Conservation (phyloP, 2,888 invertebrate genomes). For the Tachina grossa region DNA sequence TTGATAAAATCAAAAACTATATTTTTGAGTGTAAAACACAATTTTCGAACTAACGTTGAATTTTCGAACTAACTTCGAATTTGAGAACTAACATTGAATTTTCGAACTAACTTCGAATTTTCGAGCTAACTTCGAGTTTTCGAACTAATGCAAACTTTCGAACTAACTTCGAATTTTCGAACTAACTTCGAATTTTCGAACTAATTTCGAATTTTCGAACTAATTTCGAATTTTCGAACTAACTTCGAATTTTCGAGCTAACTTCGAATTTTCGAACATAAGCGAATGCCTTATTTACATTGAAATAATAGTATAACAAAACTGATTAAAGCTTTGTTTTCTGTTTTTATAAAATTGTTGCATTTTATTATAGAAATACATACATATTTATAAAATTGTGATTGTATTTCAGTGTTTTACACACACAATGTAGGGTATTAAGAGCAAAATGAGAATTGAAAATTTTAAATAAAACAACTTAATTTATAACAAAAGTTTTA, state of each 20-base stretch:
- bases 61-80: background rate
- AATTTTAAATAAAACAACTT: constrained; percentile 67
- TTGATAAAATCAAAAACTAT: too few relatives aligned
- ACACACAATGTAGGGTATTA: constrained; percentile 9
- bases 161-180: background rate
- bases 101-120: background rate
- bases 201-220: background rate
- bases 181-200: background rate
- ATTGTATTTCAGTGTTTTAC: background rate
- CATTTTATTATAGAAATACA: too few relatives aligned
- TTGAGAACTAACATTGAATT: too few relatives aligned
- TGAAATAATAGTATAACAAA: too few relatives aligned
- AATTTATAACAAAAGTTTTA: constrained; percentile 70
- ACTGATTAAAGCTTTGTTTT: too few relatives aligned
- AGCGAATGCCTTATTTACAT: too few relatives aligned
- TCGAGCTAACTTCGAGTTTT: background rate
- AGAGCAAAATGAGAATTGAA: background rate
- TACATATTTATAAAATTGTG: background rate
- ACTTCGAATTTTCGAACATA: background rate
- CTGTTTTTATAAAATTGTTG: too few relatives aligned
- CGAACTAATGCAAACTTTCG: constrained; percentile 3
- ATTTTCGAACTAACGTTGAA: background rate
- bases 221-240: background rate
- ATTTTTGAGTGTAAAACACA: too few relatives aligned
- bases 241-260: background rate